These are phyloP conservation scores for Drosophila quinaria DNA, from an alignment of 2,888 invertebrate species.

Conservation along the genomic window DNA sequence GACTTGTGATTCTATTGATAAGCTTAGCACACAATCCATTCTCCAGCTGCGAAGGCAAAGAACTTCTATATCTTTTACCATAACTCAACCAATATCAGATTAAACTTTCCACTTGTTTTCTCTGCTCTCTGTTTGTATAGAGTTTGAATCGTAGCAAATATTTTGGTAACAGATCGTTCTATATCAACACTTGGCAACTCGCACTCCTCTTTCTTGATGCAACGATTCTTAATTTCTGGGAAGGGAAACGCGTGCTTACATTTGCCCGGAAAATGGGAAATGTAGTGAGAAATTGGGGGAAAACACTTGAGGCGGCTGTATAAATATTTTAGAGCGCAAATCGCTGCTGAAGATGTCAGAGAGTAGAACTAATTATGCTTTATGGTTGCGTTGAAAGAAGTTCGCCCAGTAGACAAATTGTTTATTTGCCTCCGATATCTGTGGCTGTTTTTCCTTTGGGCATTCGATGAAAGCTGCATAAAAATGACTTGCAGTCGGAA, in stretches of 20 bases:
- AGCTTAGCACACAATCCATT: slow-evolving; percentile 61
- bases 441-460: slow-evolving; percentile 27
- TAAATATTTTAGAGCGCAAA: slow-evolving; percentile 62
- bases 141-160: slow-evolving; percentile 64
- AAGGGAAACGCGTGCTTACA: slow-evolving; percentile 57
- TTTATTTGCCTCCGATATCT: slow-evolving; percentile 50
- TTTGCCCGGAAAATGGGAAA: slow-evolving; percentile 42
- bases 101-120: slow-evolving; percentile 62
- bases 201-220: slow-evolving; percentile 25
- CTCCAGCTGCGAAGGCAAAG: slow-evolving; percentile 2
- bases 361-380: slow-evolving; percentile 61
- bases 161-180: slow-evolving; percentile 51
- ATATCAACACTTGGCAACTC: slow-evolving; percentile 50
- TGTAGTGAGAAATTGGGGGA: slow-evolving; percentile 48
- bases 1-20: slow-evolving; percentile 62
- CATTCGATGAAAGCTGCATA: slow-evolving; percentile 36
- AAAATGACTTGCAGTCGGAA: slow-evolving; percentile 29
- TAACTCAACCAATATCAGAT: slow-evolving; percentile 55
- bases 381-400: slow-evolving; percentile 58
- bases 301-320: slow-evolving; percentile 67
- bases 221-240: slow-evolving; percentile 54
- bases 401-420: slow-evolving; percentile 41
- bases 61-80: slow-evolving; percentile 31
- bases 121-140: slow-evolving; percentile 23
- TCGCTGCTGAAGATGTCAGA: slow-evolving; percentile 43